Percentiles rank a stretch among this genome's conserved stretches.
Evolutionary conservation across 2,888 invertebrate genomes (phyloP).

Genomic region (Brachyopa scutellaris): DNA sequence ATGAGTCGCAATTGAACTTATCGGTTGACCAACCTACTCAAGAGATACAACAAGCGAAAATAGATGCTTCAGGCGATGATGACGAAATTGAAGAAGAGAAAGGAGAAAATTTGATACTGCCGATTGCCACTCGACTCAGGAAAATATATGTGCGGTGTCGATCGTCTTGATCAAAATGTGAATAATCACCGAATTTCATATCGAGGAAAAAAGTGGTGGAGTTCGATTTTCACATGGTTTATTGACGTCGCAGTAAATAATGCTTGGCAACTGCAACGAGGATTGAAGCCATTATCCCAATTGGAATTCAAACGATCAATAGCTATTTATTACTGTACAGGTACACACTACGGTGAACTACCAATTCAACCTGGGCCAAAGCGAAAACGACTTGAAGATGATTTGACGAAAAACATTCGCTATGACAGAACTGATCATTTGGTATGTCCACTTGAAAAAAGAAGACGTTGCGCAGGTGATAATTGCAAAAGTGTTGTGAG

Average conservation of each 20-base stretch:
- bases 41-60: no score
- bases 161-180: slow-evolving; percentile 73
- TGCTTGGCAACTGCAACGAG: slow-evolving; percentile 17
- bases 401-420: slow-evolving; percentile 16
- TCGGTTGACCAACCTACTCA: slow-evolving; percentile 1
- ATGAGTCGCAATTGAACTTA: neutral
- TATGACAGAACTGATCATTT: slow-evolving; percentile 26
- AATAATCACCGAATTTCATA: slow-evolving; percentile 72
- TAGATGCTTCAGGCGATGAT: no score
- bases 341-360: slow-evolving; percentile 10
- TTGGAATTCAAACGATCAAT: no score
- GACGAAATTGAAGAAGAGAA: slow-evolving; percentile 10
- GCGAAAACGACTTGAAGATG: slow-evolving; percentile 11
- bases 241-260: slow-evolving; percentile 13
- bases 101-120: no score
- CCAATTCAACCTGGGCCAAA: slow-evolving; percentile 19
- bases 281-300: no score
- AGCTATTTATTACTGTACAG: no score
- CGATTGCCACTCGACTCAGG: no score
- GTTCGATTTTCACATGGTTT: slow-evolving; percentile 12
- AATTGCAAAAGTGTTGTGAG: no score
- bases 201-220: slow-evolving; percentile 73
- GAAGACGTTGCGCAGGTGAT: no score
- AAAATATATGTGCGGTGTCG: slow-evolving; percentile 38
- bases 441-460: slow-evolving; percentile 16